A percentile compares a stretch with the other conserved stretches of the same genome.
Evolutionary conservation across 2,797 vertebrate species (phyloP).

Genomic region (Pseudochirops corinnae): DNA sequence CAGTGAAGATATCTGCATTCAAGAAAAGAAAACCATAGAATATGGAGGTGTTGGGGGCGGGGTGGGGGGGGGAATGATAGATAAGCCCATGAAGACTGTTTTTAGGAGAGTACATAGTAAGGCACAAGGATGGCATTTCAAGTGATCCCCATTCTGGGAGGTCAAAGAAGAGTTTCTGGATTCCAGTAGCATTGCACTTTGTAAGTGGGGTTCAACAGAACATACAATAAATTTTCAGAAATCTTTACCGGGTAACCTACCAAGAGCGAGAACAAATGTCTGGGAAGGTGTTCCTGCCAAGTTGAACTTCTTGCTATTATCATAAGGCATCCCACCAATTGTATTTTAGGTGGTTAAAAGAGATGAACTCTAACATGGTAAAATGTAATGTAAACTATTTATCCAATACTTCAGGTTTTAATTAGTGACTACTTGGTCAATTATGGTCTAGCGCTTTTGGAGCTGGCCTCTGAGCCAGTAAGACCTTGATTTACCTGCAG

Average conservation of each 20-base stretch:
- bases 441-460: not conserved
- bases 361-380: not conserved
- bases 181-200: not conserved
- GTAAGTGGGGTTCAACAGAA: not conserved
- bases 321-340: not conserved
- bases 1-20: not conserved
- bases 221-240: not conserved
- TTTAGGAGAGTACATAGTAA: not conserved
- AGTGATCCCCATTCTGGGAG: not conserved
- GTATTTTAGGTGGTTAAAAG: not conserved
- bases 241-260: not conserved
- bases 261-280: not conserved
- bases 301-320: not conserved
- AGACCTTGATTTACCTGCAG: not conserved
- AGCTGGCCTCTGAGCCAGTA: not conserved
- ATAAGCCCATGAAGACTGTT: not conserved
- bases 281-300: not conserved
- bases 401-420: not conserved
- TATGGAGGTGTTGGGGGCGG: not conserved
- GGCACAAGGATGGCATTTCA: not conserved
- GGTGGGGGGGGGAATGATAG: not conserved
- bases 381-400: not conserved
- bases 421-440: not conserved
- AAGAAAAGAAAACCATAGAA: not conserved
- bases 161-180: not conserved